Conservation (phyloP, 2,113 vertebrate genomes). For the Prunella himalayana region DNA sequence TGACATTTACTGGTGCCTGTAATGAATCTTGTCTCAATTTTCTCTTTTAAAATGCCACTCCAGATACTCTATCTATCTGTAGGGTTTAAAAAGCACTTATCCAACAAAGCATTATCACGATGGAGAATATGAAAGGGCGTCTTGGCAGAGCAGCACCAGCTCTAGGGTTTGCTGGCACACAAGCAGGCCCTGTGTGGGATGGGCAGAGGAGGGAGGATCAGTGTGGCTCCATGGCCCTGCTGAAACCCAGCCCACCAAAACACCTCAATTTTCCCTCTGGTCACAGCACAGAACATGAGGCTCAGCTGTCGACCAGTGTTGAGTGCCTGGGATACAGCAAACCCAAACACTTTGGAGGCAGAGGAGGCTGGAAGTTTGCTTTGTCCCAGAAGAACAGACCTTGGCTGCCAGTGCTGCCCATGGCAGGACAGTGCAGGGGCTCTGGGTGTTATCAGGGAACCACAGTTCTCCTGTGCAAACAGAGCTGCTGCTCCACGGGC, state of each 20-base stretch:
- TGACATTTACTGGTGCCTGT: conserved; percentile 69
- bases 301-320: rapidly evolving
- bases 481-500: background rate
- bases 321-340: background rate
- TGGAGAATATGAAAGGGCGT: background rate
- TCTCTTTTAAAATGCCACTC: conserved; percentile 69
- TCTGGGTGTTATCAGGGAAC: background rate
- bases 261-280: background rate
- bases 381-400: background rate
- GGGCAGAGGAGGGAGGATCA: background rate
- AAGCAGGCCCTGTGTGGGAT: rapidly evolving
- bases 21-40: conserved; percentile 62
- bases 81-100: conserved; percentile 62
- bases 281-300: rapidly evolving
- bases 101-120: conserved; percentile 39
- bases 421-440: background rate
- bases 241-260: background rate
- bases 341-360: background rate
- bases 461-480: background rate
- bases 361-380: background rate
- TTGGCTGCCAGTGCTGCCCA: background rate
- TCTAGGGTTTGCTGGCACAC: background rate
- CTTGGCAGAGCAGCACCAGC: background rate
- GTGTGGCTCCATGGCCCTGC: rapidly evolving
- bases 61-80: conserved; percentile 45